Percentiles rank a stretch among this genome's conserved stretches.
Conservation (phyloP, 1,140 invertebrate species). For the Tetranychus cinnabarinus region DNA sequence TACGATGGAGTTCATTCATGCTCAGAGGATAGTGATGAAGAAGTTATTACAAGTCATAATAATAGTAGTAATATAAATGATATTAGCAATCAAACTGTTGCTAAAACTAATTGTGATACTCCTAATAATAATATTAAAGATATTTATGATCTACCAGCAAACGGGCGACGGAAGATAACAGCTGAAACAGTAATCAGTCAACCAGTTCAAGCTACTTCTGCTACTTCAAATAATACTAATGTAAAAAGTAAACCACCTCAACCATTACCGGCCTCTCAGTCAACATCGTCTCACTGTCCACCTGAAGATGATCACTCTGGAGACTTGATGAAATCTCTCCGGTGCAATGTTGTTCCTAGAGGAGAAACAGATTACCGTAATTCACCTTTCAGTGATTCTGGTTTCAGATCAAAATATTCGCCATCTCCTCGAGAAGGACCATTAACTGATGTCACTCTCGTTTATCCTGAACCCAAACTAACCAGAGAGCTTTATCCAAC, state of each 20-base stretch:
- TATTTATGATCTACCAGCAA: no score
- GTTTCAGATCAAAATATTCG: constrained; percentile 1
- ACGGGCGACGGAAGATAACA: no score
- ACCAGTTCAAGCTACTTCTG: no score
- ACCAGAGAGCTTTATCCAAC: no score
- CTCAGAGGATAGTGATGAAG: neutral
- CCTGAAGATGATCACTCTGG: neutral
- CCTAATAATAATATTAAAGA: neutral
- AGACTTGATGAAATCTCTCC: constrained; percentile 1
- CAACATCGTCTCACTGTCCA: neutral
- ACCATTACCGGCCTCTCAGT: neutral
- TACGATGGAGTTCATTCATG: neutral
- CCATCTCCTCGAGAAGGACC: constrained; percentile 1
- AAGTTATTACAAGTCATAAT: neutral
- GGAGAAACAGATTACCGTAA: neutral
- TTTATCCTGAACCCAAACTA: no score
- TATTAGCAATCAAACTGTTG: no score
- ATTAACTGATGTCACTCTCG: neutral
- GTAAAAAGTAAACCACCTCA: neutral
- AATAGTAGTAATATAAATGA: neutral
- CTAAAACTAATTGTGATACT: no score
- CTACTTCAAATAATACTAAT: neutral
- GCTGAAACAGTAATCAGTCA: no score
- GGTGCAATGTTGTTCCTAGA: neutral
- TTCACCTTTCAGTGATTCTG: constrained; percentile 4